These are phyloP conservation scores for Eupithecia pulchellata DNA, from an alignment of 2,888 invertebrate genomes.

Conservation along the genomic window DNA sequence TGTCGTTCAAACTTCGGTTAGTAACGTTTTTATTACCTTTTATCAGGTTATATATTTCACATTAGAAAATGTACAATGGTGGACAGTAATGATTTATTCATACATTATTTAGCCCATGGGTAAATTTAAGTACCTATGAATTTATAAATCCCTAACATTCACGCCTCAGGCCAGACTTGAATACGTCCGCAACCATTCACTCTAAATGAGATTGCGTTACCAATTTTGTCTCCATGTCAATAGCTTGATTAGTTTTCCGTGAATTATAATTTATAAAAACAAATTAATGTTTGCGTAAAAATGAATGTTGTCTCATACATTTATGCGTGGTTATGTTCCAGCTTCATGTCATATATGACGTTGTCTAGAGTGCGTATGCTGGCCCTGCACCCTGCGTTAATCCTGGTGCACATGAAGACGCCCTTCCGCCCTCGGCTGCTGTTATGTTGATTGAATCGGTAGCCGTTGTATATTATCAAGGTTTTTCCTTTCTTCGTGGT, in stretches of 20 bases:
- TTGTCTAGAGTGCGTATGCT: constrained; percentile 19
- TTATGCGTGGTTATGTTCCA: constrained; percentile 26
- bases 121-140: background rate
- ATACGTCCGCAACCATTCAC: background rate
- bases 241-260: background rate
- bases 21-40: too few relatives aligned
- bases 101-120: too few relatives aligned
- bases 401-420: constrained; percentile 14
- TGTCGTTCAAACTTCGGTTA: too few relatives aligned
- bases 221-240: background rate
- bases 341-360: constrained; percentile 23
- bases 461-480: constrained; percentile 17
- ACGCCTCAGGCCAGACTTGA: background rate
- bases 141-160: background rate
- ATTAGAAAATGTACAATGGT: too few relatives aligned
- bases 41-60: too few relatives aligned
- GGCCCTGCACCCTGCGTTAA: constrained; percentile 1
- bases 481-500: constrained; percentile 19
- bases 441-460: constrained; percentile 28
- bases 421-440: constrained; percentile 21
- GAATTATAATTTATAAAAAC: too few relatives aligned
- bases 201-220: background rate
- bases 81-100: too few relatives aligned
- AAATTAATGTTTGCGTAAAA: background rate
- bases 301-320: too few relatives aligned